Evolutionary conservation across 2,888 invertebrate species (phyloP).

Genomic region (Lypha dubia): DNA sequence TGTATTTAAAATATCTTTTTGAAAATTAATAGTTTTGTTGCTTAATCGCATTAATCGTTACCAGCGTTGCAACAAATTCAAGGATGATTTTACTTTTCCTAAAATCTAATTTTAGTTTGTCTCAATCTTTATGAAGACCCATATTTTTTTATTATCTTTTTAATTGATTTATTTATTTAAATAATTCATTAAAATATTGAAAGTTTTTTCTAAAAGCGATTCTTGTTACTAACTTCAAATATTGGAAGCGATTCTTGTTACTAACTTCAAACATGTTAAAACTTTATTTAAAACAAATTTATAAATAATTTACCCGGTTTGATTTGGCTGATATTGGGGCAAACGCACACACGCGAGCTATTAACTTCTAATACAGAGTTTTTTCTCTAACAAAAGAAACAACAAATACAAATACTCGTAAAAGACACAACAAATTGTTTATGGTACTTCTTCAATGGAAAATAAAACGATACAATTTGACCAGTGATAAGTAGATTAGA

Average conservation of each 20-base stretch:
- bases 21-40: too few relatives aligned
- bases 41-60: too few relatives aligned
- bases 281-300: conserved; percentile 33
- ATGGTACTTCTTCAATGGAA: conserved; percentile 42
- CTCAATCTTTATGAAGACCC: too few relatives aligned
- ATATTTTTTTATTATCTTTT: neutral
- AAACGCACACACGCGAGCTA: neutral
- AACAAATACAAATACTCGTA: conserved; percentile 11
- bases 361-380: conserved; percentile 27
- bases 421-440: conserved; percentile 31
- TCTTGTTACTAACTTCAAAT: too few relatives aligned
- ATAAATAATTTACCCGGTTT: neutral
- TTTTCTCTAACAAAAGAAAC: conserved; percentile 7
- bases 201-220: neutral
- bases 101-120: too few relatives aligned
- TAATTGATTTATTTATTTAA: neutral
- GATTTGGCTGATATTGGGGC: conserved; percentile 40
- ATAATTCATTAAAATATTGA: neutral
- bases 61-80: too few relatives aligned
- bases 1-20: neutral
- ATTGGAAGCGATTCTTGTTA: neutral
- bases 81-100: too few relatives aligned
- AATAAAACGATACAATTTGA: conserved; percentile 49
- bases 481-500: conserved; percentile 77
- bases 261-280: too few relatives aligned